phyloP scores from a whole-genome alignment of 2,888 invertebrate species.

The Auanema sp. region DNA sequence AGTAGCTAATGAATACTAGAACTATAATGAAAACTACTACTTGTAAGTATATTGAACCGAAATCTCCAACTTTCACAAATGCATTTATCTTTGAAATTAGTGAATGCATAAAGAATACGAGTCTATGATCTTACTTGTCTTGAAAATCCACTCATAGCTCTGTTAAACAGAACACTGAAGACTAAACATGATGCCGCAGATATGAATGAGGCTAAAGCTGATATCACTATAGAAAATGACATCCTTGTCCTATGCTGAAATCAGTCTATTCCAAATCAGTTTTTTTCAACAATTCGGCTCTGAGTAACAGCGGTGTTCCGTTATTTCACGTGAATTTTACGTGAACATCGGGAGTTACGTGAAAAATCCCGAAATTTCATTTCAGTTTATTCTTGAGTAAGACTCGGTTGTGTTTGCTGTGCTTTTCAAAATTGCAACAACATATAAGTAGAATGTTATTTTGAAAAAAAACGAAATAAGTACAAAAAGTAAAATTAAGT shows the following conservation, averaged over 20 bases:
- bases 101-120: too few relatives aligned
- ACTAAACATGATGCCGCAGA: conserved; percentile 9
- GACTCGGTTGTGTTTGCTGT: too few relatives aligned
- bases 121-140: conserved; percentile 18
- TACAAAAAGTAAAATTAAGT: too few relatives aligned
- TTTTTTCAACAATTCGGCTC: background rate
- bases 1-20: conserved; percentile 17
- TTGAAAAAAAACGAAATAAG: too few relatives aligned
- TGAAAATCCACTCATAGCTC: conserved; percentile 18
- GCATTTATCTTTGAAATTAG: conserved; percentile 20
- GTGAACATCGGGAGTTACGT: too few relatives aligned
- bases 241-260: background rate
- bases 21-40: conserved; percentile 11
- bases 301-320: too few relatives aligned
- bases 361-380: too few relatives aligned
- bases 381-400: too few relatives aligned
- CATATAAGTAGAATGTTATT: too few relatives aligned
- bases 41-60: conserved; percentile 13
- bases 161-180: conserved; percentile 15
- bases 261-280: background rate
- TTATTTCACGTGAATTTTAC: too few relatives aligned
- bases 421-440: too few relatives aligned
- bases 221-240: conserved; percentile 15
- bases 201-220: conserved; percentile 10
- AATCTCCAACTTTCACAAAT: conserved; percentile 21